These are phyloP conservation scores for Troglohyphantes excavatus DNA, from an alignment of 2,888 invertebrate genomes.

Conservation along the genomic window DNA sequence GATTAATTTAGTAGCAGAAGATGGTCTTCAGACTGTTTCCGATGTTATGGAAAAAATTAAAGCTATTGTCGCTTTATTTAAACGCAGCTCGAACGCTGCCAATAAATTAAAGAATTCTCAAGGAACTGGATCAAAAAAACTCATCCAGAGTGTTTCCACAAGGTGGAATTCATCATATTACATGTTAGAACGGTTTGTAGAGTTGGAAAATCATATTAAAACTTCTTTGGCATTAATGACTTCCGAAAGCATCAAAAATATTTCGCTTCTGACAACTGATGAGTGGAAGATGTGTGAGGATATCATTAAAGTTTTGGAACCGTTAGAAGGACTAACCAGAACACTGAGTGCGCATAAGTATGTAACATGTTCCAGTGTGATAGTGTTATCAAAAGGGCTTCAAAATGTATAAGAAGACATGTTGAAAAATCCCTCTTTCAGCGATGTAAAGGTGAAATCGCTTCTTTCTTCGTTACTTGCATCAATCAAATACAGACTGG, in stretches of 20 bases:
- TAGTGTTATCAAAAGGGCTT: constrained; percentile 22
- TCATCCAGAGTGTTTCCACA: neutral
- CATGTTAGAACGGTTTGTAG: neutral
- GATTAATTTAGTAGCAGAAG: too few species aligned
- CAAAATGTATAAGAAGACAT: neutral
- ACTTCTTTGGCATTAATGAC: too few species aligned
- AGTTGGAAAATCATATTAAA: neutral
- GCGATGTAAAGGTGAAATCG: neutral
- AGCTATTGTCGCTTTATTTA: too few species aligned
- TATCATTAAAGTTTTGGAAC: neutral
- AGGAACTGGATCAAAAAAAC: neutral
- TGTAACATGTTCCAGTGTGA: neutral
- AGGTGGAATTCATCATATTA: neutral
- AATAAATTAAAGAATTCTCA: too few species aligned
- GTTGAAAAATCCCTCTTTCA: neutral
- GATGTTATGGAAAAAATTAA: too few species aligned
- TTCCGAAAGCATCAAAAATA: neutral
- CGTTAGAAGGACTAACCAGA: neutral
- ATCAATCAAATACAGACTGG: too few species aligned
- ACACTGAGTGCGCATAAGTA: constrained; percentile 6
- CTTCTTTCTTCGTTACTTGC: too few species aligned
- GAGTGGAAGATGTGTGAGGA: neutral
- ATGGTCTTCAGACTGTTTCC: too few species aligned
- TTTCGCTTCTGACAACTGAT: neutral
- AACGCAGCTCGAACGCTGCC: too few species aligned